Percentiles rank a stretch among this genome's conserved stretches.
Evolutionary conservation across 1,140 invertebrate genomes (phyloP).

Genomic region (Eulimnadia texana): DNA sequence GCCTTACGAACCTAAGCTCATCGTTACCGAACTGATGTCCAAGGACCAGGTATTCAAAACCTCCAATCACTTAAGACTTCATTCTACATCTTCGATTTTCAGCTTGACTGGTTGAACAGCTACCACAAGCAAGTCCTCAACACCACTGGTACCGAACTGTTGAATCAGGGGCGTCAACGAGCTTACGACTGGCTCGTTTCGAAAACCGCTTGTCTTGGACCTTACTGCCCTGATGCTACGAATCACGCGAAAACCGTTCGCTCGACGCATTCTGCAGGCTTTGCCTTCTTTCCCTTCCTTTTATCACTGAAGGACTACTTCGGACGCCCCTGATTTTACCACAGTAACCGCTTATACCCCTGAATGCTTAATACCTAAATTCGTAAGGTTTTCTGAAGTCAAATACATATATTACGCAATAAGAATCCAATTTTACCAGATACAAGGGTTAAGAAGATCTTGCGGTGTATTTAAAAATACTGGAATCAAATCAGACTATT

Average conservation of each 20-base stretch:
- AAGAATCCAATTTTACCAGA: too few relatives aligned
- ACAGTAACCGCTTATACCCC: too few relatives aligned
- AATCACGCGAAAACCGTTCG: too few relatives aligned
- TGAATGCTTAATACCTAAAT: too few relatives aligned
- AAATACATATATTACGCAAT: too few relatives aligned
- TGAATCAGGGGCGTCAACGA: background rate
- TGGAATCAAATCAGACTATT: too few relatives aligned
- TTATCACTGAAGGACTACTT: too few relatives aligned
- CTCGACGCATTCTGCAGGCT: too few relatives aligned
- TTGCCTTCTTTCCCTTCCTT: background rate
- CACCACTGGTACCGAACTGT: background rate
- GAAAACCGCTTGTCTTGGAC: background rate
- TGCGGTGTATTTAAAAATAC: too few relatives aligned
- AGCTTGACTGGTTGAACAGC: conserved; percentile 48
- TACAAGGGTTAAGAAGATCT: too few relatives aligned
- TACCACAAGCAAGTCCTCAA: conserved; percentile 39
- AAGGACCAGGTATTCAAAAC: conserved; percentile 29
- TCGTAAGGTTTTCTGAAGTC: too few relatives aligned
- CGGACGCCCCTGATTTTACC: too few relatives aligned
- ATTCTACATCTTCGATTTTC: background rate
- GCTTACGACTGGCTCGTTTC: background rate
- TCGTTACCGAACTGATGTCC: conserved; percentile 32
- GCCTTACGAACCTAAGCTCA: conserved; percentile 37
- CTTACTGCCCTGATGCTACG: background rate
- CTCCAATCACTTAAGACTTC: background rate